These are phyloP conservation scores for Phortica magna DNA, from an alignment of 2,888 invertebrate genomes.

Conservation along the genomic window DNA sequence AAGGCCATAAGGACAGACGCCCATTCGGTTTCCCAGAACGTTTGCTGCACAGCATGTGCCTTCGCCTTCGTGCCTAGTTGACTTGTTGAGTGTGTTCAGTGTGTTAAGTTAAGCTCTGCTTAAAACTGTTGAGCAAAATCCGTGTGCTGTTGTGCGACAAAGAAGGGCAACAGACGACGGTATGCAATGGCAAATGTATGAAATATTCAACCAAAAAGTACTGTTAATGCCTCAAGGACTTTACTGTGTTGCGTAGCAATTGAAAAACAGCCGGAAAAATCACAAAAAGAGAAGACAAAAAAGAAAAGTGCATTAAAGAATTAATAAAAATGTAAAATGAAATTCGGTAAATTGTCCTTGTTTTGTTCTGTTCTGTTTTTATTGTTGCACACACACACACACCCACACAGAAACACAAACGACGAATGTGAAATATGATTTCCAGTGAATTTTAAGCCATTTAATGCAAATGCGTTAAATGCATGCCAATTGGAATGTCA, in stretches of 20 bases:
- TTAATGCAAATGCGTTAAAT: slow-evolving; percentile 10
- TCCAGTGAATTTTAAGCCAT: slow-evolving; percentile 9
- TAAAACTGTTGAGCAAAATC: neutral
- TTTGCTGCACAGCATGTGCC: no score
- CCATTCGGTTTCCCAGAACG: neutral
- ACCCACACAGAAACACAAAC: neutral
- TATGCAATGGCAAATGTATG: no score
- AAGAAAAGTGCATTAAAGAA: neutral
- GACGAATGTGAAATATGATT: slow-evolving; percentile 4
- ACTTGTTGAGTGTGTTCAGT: slow-evolving; percentile 20
- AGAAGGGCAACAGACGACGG: no score
- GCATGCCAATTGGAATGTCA: slow-evolving; percentile 23
- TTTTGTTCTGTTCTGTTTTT: neutral
- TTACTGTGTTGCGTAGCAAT: no score
- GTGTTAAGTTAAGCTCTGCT: neutral
- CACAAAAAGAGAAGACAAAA: neutral
- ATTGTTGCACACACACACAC: no score
- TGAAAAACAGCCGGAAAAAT: no score
- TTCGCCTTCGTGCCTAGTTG: neutral
- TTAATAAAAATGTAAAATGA: neutral
- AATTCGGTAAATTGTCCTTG: neutral
- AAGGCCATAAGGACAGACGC: neutral
- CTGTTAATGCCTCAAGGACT: slow-evolving; percentile 11
- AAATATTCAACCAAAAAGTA: no score
- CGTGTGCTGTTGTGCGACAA: neutral